These are phyloP conservation scores for Ypsolopha scabrella DNA, from an alignment of 2,888 invertebrate genomes.

Conservation along the genomic window DNA sequence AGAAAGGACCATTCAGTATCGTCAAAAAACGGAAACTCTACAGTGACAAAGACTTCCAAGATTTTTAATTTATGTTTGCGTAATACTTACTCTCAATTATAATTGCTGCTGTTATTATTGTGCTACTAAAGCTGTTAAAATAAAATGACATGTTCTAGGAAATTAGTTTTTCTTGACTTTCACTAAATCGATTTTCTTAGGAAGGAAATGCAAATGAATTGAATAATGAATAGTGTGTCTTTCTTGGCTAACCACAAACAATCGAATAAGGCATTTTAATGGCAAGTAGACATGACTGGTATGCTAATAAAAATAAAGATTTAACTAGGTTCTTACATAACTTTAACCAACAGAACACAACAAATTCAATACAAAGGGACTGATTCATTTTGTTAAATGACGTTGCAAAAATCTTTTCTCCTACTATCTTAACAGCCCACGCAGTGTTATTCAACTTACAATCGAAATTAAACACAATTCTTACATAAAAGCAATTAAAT, in stretches of 20 bases:
- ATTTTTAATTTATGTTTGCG: constrained; percentile 26
- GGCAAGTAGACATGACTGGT: too few relatives aligned
- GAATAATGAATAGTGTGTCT: too few relatives aligned
- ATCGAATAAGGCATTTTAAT: too few relatives aligned
- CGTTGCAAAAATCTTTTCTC: too few relatives aligned
- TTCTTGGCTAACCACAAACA: too few relatives aligned
- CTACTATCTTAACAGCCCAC: too few relatives aligned
- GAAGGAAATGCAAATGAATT: constrained; percentile 1
- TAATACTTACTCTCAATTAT: not conserved
- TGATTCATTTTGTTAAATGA: too few relatives aligned
- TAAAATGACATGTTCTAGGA: not conserved
- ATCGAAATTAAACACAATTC: not conserved
- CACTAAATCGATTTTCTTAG: not conserved
- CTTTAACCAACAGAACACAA: too few relatives aligned
- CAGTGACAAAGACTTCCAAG: constrained; percentile 49
- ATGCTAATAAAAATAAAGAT: too few relatives aligned
- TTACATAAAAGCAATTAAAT: not conserved
- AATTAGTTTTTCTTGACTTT: not conserved
- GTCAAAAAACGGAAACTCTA: constrained; percentile 58
- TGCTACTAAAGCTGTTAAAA: not conserved
- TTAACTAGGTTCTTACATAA: too few relatives aligned
- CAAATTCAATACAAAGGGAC: too few relatives aligned
- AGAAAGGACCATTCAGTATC: constrained; percentile 50
- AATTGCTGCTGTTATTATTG: constrained; percentile 8
- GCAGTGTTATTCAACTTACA: too few relatives aligned